Base-by-base conservation (phyloP, 2,797 vertebrate species). In the Hypotaenidia okinawae region DNA sequence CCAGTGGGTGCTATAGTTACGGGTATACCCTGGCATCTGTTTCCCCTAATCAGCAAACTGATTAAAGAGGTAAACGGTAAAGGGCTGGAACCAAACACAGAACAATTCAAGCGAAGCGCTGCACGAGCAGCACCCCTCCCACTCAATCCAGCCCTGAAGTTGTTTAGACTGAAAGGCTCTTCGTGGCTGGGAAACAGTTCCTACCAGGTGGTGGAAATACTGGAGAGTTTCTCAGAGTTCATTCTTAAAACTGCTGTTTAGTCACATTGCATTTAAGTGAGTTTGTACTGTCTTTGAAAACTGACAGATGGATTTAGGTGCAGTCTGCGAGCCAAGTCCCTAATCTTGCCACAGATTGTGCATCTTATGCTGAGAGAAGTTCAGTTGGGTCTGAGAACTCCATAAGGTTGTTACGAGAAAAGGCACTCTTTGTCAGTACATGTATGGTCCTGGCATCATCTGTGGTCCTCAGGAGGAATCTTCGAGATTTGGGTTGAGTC, bases 1-100 rank as follows among this genome's bases (percentile, higher is more conserved):
- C 61, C 91, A 96, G 93, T 97, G 95, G 95, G 91, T 96, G 96
- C 95, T 94, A 43, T 89, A 93, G 90, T 89, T 94, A 94, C 81
- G n/a, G 77, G 68, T 72, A 84, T 95, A 61, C 81, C 70, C 74
- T 10, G 0, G 57, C 59, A 32, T 84, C 70, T 52, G 32, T 27
- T 66, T 93, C 82, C 68, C 76, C 75, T 80, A 3, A 30, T 61
- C 54, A 41, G 43, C 6, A 0, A 49, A 12, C 51, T 27, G 4
- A 11, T 37, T 58, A 32, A 55, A 79, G 64, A 72, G 37, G 54
- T 72, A 59, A 69, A 47, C 10, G 62, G 9, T 66, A 32, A 39
- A 62, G 51, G 47, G 35, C 27, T 69, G 62, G 43, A 93, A 39
- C 12, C 0, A 0, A 84, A n/a, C 45, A 3, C 13, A 33, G 69